These are phyloP conservation scores for Progne subis DNA, from an alignment of 2,113 vertebrate genomes.

Conservation along the genomic window DNA sequence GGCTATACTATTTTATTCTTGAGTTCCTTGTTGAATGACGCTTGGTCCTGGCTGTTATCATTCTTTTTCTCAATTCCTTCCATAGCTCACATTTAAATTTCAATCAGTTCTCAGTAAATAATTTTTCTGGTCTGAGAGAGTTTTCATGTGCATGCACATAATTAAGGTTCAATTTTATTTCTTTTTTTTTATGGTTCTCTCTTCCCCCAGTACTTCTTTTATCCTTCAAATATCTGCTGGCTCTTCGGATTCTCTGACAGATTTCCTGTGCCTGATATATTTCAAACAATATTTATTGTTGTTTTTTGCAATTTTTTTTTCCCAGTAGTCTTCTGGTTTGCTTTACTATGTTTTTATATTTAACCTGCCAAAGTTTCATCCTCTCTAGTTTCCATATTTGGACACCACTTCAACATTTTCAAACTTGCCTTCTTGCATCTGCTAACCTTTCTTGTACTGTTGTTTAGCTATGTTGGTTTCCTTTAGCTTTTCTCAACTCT, in stretches of 20 bases:
- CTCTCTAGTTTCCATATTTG: constrained; percentile 18
- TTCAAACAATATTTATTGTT: not conserved
- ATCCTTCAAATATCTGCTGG: not conserved
- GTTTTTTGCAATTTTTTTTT: not conserved
- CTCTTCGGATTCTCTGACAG: not conserved
- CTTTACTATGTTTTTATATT: not conserved
- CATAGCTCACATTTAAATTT: not conserved
- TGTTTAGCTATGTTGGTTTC: constrained; percentile 34
- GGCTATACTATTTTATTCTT: not conserved
- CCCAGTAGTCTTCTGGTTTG: not conserved
- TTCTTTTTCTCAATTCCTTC: not conserved
- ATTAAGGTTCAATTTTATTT: not conserved
- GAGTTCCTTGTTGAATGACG: not conserved
- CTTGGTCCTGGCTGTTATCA: not conserved
- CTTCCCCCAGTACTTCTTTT: not conserved
- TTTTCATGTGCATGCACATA: not conserved
- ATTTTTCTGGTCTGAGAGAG: not conserved
- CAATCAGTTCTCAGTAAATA: not conserved
- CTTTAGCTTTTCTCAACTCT: constrained; percentile 37
- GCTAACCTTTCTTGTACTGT: not conserved
- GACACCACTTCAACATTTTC: not conserved
- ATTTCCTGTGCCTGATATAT: not conserved
- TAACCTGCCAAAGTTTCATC: not conserved
- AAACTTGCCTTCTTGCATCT: not conserved
- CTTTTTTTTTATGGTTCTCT: not conserved